Base-by-base conservation (phyloP, 2,888 invertebrate species). In the Aphrophora alni region DNA sequence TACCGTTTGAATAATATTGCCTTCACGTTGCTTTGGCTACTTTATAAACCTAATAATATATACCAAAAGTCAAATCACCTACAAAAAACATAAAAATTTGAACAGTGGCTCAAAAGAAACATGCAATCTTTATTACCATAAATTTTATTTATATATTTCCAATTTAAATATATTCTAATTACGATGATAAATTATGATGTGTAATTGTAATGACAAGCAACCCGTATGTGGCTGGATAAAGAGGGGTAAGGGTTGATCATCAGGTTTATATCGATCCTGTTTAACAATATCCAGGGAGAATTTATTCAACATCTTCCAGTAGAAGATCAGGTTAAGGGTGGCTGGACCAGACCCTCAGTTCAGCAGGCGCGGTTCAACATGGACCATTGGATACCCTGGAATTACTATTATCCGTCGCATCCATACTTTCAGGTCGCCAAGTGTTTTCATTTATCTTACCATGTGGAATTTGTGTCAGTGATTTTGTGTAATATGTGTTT, bases 361-460 rank as follows among this genome's bases (percentile, higher is more conserved):
- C 59, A 21, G 1, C 59, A 59, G 59, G 3, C 7, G 59, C n/a
- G 14, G 21, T 59, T 38, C 24, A 25, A 14, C 70, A 77, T 77
- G 77, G 77, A 77, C 24, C 38, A 77, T 27, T 77, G 77, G 77
- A 70, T 77, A 71, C 77, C 77, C 17, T 77, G 77, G 77, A 26
- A 70, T 44, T 77, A 77, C 44, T 77, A 77, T 71, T 38, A 38
- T 38, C 77, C 77, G 12, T 26, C 70, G 24, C 2, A 17, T 71
- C 17, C 26, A 21, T 77, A 69, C 77, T n/a, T 21, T 59, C 59
- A 59, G 59, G 59, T 59, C 59, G 14, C 14, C 21, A n/a, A 59
- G 59, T 59, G 59, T 59, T 59, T 59, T 59, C 21, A 59, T n/a
- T 21, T 59, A 4, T 21, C 21, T 38, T 71, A 38, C 77, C 77